Evolutionary conservation across 1,140 invertebrate species (phyloP), one percentile per base, ranked within the genome.

Genomic region (Pogonomyrmex californicus): DNA sequence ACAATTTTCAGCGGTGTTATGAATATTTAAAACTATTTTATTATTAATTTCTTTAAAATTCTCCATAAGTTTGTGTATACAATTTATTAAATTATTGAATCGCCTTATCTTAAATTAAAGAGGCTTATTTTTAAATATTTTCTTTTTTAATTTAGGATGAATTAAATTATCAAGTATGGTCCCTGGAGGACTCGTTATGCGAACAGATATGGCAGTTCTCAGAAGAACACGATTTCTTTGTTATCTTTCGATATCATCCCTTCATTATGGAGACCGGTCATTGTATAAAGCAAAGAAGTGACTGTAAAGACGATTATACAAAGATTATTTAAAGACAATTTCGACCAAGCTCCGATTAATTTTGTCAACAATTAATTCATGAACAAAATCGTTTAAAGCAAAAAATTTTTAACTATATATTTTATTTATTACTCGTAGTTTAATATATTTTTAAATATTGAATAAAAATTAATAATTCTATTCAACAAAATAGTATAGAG

Each of bases 151-250:
- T 66, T 44, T 49, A 93, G 93, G 66, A 92, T 17, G 70, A 91
- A 65, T 65, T 93, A 70, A 71, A 92, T 41, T 44, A 87, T 12
- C 41, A 85, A 75, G 76, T 90, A 2, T 92, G 90, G 88, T 56
- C 38, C 23, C 36, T 66, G 23, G 82, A 92, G 86, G 83, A 91
- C 66, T 56, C 85, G 30, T 87, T 87, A 58, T 93, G 89, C 73
- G 86, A 91, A 38, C n/a, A 89, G 71, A 56, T 93, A 4, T 94
- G 93, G 93, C 88, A 91, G 71, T 94, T 94, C 66, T 90, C 90
- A 2, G 12, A 17, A 0, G 49, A 87, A 62, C 90, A 93, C 33
- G 62, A 94, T 76, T 92, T 93, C 63, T 47, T 41, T 30, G 6
- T 17, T 38, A 38, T 93, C 51, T 86, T 94, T 17, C 73, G 85